Evolutionary conservation across 2,113 vertebrate species (phyloP), one percentile per base, ranked within the genome.

Genomic region (Phodopus roborovskii): DNA sequence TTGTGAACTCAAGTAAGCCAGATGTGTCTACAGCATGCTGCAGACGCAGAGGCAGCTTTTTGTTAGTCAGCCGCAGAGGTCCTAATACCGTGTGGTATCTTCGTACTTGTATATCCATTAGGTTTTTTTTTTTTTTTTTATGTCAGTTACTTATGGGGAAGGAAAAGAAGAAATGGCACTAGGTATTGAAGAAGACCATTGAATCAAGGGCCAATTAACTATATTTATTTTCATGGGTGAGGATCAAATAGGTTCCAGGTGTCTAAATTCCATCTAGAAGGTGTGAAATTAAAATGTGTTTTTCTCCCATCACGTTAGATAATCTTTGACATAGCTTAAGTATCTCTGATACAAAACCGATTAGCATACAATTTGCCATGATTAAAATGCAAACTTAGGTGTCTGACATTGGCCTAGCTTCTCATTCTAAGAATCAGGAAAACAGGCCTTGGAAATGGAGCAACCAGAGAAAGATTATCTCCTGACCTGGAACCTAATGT

Each of bases 1-100:
- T 95, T 97, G 91, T 96, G 97, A 98, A 90, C 45, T 97, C 92
- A 97, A 98, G 96, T 93, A 96, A 97, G 96, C 90, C 97, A 96
- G 74, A 95, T 97, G 96, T 96, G 93, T 96, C 94, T 97, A 96
- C 92, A 97, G 94, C 88, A n/a, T 42, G 88, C 94, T 70, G 58
- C 75, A 94, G 93, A 70, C 7, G 7, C 10, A 10, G 90, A 94
- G 88, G 85, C 60, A 81, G 91, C 97, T 97, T 94, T 94, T 78
- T 97, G 95, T 97, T 92, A 95, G 94, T 64, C 82, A 70, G 95
- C 96, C 82, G 81, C 95, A 94, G 95, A 94, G 95, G 92, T 97
- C 95, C 89, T 93, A 96, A 95, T 96, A 97, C 97, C 96, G 24
- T 66, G 92, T 66, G 92, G 73, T 92, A 92, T 94, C 96, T 97